These are phyloP conservation scores for Eulemur coronatus DNA, from an alignment of 2,797 vertebrate species.

Conservation along the genomic window DNA sequence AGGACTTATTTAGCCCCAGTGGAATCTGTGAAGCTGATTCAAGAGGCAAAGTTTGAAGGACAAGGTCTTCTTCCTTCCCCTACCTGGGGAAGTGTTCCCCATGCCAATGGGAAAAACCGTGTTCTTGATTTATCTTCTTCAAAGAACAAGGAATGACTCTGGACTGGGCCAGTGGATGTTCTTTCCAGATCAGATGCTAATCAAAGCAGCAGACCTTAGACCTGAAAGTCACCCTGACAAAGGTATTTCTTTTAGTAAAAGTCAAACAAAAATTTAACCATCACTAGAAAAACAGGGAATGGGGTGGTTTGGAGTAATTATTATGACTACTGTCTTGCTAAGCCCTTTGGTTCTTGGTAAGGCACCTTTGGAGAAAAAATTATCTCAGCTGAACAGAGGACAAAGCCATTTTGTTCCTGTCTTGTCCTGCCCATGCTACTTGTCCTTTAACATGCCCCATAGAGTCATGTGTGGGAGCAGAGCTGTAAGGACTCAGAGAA, in stretches of 20 bases:
- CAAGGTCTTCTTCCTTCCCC: neutral
- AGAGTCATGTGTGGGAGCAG: neutral
- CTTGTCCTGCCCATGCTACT: neutral
- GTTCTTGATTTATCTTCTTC: neutral
- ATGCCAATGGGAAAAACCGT: no score
- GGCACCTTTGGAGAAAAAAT: neutral
- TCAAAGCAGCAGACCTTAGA: neutral
- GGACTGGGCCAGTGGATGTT: neutral
- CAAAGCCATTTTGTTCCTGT: neutral
- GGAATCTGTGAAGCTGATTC: neutral
- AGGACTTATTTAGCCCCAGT: neutral
- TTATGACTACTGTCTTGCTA: neutral
- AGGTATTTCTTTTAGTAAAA: constrained; percentile 11
- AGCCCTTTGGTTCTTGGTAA: neutral
- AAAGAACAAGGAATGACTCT: neutral
- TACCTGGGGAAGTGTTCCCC: neutral
- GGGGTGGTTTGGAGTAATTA: neutral
- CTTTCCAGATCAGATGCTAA: neutral
- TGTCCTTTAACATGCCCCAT: neutral
- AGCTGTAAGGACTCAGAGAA: neutral
- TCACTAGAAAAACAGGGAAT: neutral
- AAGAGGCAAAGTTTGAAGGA: neutral
- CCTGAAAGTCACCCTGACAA: neutral
- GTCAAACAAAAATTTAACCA: neutral
- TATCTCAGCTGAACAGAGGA: neutral